These are phyloP conservation scores for Apocrypta bakeri DNA, from an alignment of 1,140 invertebrate species.

Conservation along the genomic window DNA sequence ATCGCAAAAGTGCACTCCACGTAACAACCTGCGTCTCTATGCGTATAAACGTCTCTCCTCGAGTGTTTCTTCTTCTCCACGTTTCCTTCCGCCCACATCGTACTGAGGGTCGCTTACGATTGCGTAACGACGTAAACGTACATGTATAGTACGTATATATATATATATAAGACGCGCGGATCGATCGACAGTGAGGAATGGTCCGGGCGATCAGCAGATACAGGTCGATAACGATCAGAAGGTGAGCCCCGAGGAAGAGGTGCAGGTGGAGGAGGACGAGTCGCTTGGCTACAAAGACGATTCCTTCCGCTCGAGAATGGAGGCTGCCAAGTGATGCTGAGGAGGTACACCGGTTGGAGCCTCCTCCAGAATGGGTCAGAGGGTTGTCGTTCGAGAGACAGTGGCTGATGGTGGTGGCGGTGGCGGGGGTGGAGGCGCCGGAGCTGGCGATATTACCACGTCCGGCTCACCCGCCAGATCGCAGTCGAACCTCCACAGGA, in stretches of 20 bases:
- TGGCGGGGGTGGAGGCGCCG: conserved; percentile 65
- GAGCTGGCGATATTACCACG: conserved; percentile 69
- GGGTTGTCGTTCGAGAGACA: conserved; percentile 69
- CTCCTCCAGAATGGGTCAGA: conserved; percentile 74
- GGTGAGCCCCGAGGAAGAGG: background rate
- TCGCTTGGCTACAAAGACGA: conserved; percentile 22
- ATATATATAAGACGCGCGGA: background rate
- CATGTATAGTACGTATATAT: background rate
- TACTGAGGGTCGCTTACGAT: too few relatives aligned
- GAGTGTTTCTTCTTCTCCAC: conserved; percentile 27
- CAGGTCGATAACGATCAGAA: background rate
- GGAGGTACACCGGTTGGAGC: conserved; percentile 68
- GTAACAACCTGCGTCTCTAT: background rate
- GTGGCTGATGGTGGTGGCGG: conserved; percentile 64
- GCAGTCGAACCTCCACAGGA: conserved; percentile 73
- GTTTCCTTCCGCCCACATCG: background rate
- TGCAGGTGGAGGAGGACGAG: background rate
- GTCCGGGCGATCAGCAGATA: background rate
- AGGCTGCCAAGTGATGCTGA: background rate
- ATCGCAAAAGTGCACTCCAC: conserved; percentile 20
- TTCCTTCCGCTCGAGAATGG: conserved; percentile 12
- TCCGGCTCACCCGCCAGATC: conserved; percentile 72
- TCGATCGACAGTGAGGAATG: conserved; percentile 1
- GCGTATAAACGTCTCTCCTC: background rate
- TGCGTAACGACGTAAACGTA: too few relatives aligned